A percentile compares a stretch with the other conserved stretches of the same genome.
These are phyloP conservation scores for Microchrysa polita DNA, from an alignment of 2,888 invertebrate genomes.

Conservation along the genomic window DNA sequence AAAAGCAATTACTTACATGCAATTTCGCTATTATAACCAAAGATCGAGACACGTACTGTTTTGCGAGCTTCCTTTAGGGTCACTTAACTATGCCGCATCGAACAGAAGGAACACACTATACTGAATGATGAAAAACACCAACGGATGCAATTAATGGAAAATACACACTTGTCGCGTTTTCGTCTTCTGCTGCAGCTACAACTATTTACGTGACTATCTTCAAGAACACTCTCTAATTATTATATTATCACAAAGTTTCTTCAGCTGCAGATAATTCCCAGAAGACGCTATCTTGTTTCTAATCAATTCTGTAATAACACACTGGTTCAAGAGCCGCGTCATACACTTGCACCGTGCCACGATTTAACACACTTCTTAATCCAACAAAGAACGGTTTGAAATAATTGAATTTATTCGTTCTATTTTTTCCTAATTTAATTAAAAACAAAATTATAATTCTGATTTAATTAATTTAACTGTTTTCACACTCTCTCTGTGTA, in stretches of 20 bases:
- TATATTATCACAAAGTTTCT: slow-evolving; percentile 20
- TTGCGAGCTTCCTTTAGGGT: too few species aligned
- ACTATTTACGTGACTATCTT: slow-evolving; percentile 16
- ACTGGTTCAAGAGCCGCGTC: background rate
- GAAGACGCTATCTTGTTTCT: background rate
- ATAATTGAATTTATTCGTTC: background rate
- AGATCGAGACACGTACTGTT: background rate
- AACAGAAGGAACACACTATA: background rate
- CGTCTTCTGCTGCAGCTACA: background rate
- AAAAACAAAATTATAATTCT: background rate
- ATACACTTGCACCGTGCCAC: background rate
- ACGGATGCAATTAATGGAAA: background rate
- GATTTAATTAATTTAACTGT: slow-evolving; percentile 4
- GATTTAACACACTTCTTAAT: background rate
- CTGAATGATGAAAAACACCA: background rate
- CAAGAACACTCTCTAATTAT: slow-evolving; percentile 22
- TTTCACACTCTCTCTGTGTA: slow-evolving; percentile 4
- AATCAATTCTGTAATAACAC: slow-evolving; percentile 4
- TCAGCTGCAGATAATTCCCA: background rate
- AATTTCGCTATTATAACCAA: background rate
- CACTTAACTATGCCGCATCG: background rate
- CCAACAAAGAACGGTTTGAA: slow-evolving; percentile 1
- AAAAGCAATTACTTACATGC: slow-evolving; percentile 34
- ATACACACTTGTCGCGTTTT: slow-evolving; percentile 14
- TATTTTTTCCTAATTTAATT: slow-evolving; percentile 10